These are phyloP conservation scores for Mionectes olivaceus DNA, from an alignment of 2,797 vertebrate species.

Conservation along the genomic window DNA sequence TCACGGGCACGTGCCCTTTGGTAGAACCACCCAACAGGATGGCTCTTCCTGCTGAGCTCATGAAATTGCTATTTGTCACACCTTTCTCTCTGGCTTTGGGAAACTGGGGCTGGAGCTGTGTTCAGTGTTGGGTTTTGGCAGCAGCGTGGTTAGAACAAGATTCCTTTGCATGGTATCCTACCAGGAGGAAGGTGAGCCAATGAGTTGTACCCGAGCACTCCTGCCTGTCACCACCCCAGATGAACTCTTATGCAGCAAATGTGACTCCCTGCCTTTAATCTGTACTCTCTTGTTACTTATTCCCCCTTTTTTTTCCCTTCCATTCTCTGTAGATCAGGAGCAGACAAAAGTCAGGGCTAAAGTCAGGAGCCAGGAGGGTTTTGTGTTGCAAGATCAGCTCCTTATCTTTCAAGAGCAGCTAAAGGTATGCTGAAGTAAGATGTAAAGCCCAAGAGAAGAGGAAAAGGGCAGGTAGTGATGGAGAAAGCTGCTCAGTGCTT, in stretches of 20 bases:
- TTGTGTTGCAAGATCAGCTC: neutral
- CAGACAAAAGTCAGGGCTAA: neutral
- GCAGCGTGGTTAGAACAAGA: neutral
- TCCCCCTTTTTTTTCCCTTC: neutral
- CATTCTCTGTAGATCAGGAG: neutral
- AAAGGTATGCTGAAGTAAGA: neutral
- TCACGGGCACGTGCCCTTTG: neutral
- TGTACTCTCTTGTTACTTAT: neutral
- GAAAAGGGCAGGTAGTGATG: neutral
- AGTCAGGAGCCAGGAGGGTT: neutral
- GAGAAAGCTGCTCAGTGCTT: neutral
- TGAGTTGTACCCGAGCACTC: neutral
- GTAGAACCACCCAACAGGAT: neutral
- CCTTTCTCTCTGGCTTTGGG: neutral
- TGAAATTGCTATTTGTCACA: neutral
- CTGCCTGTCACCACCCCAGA: neutral
- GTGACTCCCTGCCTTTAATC: neutral
- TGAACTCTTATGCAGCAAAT: accelerated
- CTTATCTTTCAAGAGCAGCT: neutral
- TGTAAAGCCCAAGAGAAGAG: neutral
- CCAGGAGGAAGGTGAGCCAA: neutral
- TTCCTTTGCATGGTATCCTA: neutral
- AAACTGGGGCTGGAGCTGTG: neutral
- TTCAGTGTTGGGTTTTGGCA: neutral
- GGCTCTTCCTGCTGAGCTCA: neutral